phyloP scores from a whole-genome alignment of 1,140 invertebrate species.

The Eciton burchellii region DNA sequence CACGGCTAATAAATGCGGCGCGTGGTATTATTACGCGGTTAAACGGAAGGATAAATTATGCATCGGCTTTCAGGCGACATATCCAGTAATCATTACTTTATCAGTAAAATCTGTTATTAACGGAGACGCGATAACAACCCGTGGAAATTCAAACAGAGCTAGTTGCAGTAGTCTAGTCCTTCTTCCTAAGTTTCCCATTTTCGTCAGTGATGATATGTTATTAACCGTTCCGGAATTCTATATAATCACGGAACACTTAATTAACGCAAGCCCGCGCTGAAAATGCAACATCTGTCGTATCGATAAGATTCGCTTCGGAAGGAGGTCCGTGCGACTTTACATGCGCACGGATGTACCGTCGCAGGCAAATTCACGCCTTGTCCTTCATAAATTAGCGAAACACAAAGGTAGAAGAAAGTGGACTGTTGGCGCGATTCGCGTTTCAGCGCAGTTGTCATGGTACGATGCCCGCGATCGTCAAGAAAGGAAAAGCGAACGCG shows the following conservation, averaged over 20 bases:
- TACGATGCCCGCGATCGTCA: conserved; percentile 41
- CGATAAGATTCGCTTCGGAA: not conserved
- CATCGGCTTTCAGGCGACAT: conserved; percentile 26
- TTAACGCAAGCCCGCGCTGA: too few relatives aligned
- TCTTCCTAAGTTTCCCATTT: not conserved
- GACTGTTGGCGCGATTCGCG: conserved; percentile 57
- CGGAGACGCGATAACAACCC: too few relatives aligned
- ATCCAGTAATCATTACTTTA: conserved; percentile 43
- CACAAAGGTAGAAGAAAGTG: conserved; percentile 68
- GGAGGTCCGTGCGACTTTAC: not conserved
- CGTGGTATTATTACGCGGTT: conserved; percentile 43
- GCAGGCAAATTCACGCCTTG: conserved; percentile 27
- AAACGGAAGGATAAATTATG: conserved; percentile 46
- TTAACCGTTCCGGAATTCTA: conserved; percentile 15
- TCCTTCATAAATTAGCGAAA: conserved; percentile 27
- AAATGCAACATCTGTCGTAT: not conserved
- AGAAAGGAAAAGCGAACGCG: conserved; percentile 57
- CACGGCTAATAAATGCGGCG: conserved; percentile 42
- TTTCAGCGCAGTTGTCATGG: conserved; percentile 50
- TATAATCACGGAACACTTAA: not conserved
- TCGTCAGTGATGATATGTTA: conserved; percentile 8
- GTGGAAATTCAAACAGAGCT: conserved; percentile 37
- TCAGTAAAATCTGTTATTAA: conserved; percentile 37
- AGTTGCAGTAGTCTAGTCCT: conserved; percentile 8
- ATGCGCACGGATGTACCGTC: not conserved